Base-by-base conservation (phyloP, 1,140 invertebrate genomes). In the Coelopa frigida region DNA sequence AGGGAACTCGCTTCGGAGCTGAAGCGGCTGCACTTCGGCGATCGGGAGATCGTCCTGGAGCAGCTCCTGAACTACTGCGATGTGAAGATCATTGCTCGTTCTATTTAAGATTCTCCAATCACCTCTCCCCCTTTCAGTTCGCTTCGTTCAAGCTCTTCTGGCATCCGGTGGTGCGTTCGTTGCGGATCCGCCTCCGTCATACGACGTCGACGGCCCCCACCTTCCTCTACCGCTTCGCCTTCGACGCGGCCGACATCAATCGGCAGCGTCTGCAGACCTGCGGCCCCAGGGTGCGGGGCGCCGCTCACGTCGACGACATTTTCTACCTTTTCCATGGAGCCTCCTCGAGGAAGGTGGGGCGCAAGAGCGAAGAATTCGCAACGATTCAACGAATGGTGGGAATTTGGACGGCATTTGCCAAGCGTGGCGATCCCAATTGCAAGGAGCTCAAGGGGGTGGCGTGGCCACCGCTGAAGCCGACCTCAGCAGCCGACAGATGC, bases 291-390 rank as follows among this genome's bases (percentile, higher is more conserved):
- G 32, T 72, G 22, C 52, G 68, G 51, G 75, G 81, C 11, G 73
- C 75, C 3, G 73, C 70, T 49, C 81, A 83, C 54, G 74, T 72
- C 0, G 81, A 83, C 47, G 81, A 83, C 53, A 43, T 81, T 5
- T 78, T 76, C 26, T 82, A 82, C 56, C 49, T 83, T 11, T 83
- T 82, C 59, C 70, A 70, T 44, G 74, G 67, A 12, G 53, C 53
- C 32, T 57, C 74, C 18, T 70, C 70, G 27, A 55, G 58, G 32
- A 71, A 72, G 45, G 47, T 67, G 56, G 61, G 71, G 40, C 54
- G 51, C 10, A 55, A 58, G 20, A 55, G 61, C 0, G 48, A 46
- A 5, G 68, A 62, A 26, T 70, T 63, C 23, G 50, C 48, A 33
- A 56, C 69, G 15, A 74, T 73, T 17, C 59, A 73, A 39, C 56